Conservation (phyloP, 2,888 invertebrate species). For the Drosophila maculinotata region DNA sequence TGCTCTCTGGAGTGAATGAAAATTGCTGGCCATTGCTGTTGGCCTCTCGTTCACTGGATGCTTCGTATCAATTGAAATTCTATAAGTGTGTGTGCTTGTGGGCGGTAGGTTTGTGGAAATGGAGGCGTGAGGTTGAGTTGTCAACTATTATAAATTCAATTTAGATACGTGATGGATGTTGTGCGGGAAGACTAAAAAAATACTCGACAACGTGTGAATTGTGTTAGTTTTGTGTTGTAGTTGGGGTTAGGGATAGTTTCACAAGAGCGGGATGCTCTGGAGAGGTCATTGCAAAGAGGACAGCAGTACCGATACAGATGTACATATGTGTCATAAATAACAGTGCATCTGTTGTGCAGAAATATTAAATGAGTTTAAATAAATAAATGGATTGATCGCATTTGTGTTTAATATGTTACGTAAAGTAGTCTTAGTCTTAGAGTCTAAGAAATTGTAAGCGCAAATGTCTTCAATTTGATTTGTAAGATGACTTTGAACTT, state of each 20-base stretch:
- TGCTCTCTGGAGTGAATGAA: constrained; percentile 50
- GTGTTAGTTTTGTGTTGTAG: constrained; percentile 16
- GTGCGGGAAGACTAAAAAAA: constrained; percentile 6
- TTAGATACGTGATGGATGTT: constrained; percentile 62
- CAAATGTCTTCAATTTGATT: too few relatives aligned
- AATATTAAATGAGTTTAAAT: constrained; percentile 1
- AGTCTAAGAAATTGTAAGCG: too few relatives aligned
- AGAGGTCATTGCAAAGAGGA: not conserved
- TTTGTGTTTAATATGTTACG: not conserved
- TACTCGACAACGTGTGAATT: constrained; percentile 17
- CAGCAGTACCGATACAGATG: not conserved
- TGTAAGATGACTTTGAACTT: too few relatives aligned
- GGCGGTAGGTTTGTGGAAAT: constrained; percentile 7
- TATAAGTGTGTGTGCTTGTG: constrained; percentile 5
- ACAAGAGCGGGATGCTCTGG: constrained; percentile 1
- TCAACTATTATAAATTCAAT: constrained; percentile 79
- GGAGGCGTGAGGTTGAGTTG: constrained; percentile 45
- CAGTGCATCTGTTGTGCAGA: not conserved
- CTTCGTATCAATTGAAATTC: constrained; percentile 37
- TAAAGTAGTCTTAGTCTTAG: too few relatives aligned
- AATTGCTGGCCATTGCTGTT: constrained; percentile 46
- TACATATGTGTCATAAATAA: constrained; percentile 20
- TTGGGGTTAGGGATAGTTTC: not conserved
- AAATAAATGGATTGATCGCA: not conserved
- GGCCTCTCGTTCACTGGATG: constrained; percentile 26